Evolutionary conservation across 2,888 invertebrate species (phyloP).

Genomic region (Eueremaeus valkanovi): DNA sequence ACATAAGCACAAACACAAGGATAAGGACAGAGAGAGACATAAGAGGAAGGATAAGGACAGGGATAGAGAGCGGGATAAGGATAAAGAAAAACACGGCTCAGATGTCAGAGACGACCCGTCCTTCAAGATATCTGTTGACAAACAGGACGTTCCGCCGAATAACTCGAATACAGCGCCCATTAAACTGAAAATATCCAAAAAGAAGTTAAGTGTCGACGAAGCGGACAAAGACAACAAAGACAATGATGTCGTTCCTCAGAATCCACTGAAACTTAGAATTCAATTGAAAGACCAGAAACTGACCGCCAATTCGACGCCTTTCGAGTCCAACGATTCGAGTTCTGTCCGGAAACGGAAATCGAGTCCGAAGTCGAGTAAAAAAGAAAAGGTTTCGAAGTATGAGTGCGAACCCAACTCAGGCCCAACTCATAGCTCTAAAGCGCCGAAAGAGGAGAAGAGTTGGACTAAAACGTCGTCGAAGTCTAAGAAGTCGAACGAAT

Average conservation of each 20-base stretch:
- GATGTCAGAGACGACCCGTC: neutral
- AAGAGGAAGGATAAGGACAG: slow-evolving; percentile 19
- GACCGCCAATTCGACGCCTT: neutral
- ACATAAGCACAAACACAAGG: slow-evolving; percentile 40
- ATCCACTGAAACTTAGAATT: slow-evolving; percentile 28
- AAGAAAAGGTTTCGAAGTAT: neutral
- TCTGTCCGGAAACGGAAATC: slow-evolving; percentile 15
- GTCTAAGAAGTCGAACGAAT: neutral
- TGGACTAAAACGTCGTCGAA: neutral
- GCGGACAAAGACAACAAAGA: slow-evolving; percentile 3
- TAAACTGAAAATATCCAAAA: slow-evolving; percentile 38
- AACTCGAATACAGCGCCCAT: slow-evolving; percentile 15
- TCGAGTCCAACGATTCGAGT: neutral
- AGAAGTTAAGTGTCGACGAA: neutral
- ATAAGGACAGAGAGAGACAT: slow-evolving; percentile 33
- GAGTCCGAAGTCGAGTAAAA: slow-evolving; percentile 17
- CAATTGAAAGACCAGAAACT: neutral
- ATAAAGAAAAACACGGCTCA: neutral
- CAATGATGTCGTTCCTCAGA: neutral
- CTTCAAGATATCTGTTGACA: neutral
- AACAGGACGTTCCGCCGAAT: neutral
- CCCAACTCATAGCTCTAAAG: too few species aligned
- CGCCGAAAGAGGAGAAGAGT: neutral
- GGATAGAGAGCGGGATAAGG: neutral
- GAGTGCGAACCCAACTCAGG: neutral